Evolutionary conservation across 2,797 vertebrate genomes (phyloP).

Genomic region (Urosaurus nigricauda): DNA sequence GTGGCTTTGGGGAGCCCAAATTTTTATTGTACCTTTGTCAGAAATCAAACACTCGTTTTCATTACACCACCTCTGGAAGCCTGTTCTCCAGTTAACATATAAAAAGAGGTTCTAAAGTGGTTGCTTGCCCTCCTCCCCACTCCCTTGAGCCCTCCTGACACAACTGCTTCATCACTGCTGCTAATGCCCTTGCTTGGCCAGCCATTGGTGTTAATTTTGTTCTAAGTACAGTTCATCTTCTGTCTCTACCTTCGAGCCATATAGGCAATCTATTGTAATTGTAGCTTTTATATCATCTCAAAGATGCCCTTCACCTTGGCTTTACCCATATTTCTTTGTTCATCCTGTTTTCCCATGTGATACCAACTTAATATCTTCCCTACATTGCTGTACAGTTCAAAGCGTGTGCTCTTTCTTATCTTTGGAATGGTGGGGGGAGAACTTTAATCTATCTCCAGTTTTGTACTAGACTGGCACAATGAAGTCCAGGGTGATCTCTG

Average conservation of each 20-base stretch:
- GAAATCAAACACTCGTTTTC: constrained; percentile 5
- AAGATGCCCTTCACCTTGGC: constrained; percentile 43
- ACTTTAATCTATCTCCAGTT: constrained; percentile 26
- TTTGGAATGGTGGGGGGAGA: neutral
- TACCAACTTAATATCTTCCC: constrained; percentile 20
- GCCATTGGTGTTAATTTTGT: constrained; percentile 38
- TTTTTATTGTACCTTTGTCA: neutral
- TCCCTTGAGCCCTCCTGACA: constrained; percentile 41
- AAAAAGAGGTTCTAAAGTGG: constrained; percentile 11
- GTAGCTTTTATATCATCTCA: constrained; percentile 42
- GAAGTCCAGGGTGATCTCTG: neutral
- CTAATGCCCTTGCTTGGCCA: constrained; percentile 47
- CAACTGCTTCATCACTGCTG: constrained; percentile 49
- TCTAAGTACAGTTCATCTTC: constrained; percentile 41
- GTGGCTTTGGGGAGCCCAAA: neutral
- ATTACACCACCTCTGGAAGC: constrained; percentile 5
- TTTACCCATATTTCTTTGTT: constrained; percentile 43
- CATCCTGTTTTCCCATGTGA: constrained; percentile 43
- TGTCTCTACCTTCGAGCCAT: constrained; percentile 35
- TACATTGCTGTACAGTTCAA: constrained; percentile 44
- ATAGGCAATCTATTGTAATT: constrained; percentile 47
- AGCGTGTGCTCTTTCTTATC: neutral
- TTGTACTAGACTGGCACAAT: constrained; percentile 43
- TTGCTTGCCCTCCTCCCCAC: neutral
- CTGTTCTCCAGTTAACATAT: constrained; percentile 1